Conservation (phyloP, 2,113 vertebrate genomes). For the Hippoglossus stenolepis region DNA sequence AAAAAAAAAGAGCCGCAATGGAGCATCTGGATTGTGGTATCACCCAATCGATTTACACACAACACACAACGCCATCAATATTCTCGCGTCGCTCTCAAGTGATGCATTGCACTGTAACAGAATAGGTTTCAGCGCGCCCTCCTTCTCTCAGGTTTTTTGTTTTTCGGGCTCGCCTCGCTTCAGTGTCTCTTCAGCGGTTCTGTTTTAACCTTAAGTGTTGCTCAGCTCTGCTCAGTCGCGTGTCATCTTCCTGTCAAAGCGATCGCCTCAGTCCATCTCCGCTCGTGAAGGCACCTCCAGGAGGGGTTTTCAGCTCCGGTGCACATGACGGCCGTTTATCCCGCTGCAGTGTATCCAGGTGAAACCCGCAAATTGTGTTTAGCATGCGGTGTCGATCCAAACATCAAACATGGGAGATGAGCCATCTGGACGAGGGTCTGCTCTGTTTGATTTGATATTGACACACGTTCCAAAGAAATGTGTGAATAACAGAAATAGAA, state of each 20-base stretch:
- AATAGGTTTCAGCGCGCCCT: constrained; percentile 12
- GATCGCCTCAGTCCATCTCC: constrained; percentile 28
- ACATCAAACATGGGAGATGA: constrained; percentile 42
- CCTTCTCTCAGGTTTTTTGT: neutral
- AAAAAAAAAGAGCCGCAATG: neutral
- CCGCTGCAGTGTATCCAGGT: constrained; percentile 45
- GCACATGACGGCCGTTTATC: constrained; percentile 40
- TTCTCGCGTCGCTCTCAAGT: constrained; percentile 43
- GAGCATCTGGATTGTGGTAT: constrained; percentile 9
- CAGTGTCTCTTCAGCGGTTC: neutral
- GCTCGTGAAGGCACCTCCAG: constrained; percentile 12
- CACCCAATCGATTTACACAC: constrained; percentile 31
- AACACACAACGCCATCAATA: constrained; percentile 49
- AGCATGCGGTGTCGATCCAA: constrained; percentile 48
- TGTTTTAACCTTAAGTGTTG: neutral
- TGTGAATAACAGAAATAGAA: constrained; percentile 15
- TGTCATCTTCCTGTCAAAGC: constrained; percentile 38
- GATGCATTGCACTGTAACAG: constrained; percentile 44
- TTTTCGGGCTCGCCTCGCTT: neutral
- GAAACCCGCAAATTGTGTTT: constrained; percentile 57
- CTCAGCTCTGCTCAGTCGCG: constrained; percentile 1
- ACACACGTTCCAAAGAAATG: constrained; percentile 22
- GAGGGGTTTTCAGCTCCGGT: constrained; percentile 23
- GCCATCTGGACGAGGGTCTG: constrained; percentile 62
- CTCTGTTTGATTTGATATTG: constrained; percentile 28